Evolutionary conservation across 2,888 invertebrate genomes (phyloP).

Genomic region (Melanophora roralis): DNA sequence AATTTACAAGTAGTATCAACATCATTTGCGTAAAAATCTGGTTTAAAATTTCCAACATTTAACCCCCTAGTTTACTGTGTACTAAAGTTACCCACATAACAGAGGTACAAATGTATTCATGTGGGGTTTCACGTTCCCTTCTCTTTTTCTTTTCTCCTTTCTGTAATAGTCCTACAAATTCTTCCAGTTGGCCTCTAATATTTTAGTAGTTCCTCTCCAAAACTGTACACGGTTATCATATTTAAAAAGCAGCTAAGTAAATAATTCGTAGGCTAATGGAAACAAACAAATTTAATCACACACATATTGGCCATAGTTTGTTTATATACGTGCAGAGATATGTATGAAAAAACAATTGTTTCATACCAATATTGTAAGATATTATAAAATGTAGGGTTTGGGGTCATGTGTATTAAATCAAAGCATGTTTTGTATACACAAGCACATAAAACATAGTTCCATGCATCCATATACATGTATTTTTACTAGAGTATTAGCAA

Average conservation of each 20-base stretch:
- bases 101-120: no score
- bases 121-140: no score
- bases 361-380: no score
- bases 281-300: constrained; percentile 17
- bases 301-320: constrained; percentile 23
- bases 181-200: background rate
- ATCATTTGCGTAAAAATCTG: no score
- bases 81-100: no score
- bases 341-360: background rate
- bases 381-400: no score
- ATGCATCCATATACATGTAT: constrained; percentile 16
- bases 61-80: no score
- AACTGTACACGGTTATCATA: no score
- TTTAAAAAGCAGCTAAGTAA: constrained; percentile 44
- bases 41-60: no score
- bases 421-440: constrained; percentile 30
- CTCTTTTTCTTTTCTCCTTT: no score
- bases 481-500: background rate
- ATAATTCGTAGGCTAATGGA: constrained; percentile 41
- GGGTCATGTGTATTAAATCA: constrained; percentile 44
- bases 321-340: background rate
- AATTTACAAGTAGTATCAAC: no score
- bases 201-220: no score
- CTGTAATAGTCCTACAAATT: background rate
- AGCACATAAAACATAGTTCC: constrained; percentile 8